Evolutionary conservation across 2,797 vertebrate species (phyloP).

Genomic region (Jordanella pulchra): DNA sequence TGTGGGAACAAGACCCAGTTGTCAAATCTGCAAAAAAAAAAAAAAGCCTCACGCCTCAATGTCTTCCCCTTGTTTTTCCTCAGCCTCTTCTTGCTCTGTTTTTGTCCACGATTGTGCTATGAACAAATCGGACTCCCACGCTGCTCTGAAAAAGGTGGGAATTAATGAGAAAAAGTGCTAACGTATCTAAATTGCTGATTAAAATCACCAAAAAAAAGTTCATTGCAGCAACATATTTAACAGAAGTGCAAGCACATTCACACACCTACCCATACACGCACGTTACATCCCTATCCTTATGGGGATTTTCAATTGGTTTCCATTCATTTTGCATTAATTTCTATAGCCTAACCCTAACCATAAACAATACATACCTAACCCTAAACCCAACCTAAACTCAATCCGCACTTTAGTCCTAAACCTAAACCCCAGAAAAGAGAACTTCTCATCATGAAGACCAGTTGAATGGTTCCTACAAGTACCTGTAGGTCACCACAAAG

Average conservation of each 20-base stretch:
- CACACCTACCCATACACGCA: neutral
- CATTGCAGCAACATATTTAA: neutral
- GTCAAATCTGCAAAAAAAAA: neutral
- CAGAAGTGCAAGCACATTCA: neutral
- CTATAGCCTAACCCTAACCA: no score
- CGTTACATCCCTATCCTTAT: no score
- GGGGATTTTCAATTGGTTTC: no score
- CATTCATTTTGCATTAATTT: no score
- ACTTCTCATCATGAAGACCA: no score
- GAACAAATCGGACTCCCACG: conserved; percentile 19
- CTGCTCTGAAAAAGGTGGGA: conserved; percentile 22
- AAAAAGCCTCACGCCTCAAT: neutral
- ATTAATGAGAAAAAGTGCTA: conserved; percentile 33
- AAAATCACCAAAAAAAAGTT: conserved; percentile 47
- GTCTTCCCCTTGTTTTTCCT: conserved; percentile 7
- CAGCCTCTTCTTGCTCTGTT: conserved; percentile 10
- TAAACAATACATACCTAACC: no score
- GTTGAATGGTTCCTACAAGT: no score
- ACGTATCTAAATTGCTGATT: conserved; percentile 59
- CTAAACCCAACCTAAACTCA: no score
- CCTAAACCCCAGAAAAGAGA: no score
- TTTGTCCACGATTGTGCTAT: conserved; percentile 19
- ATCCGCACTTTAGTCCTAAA: no score
- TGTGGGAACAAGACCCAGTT: neutral
- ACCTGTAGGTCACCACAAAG: no score